These are phyloP conservation scores for Pteromalus puparum DNA, from an alignment of 1,140 invertebrate species.

Conservation along the genomic window DNA sequence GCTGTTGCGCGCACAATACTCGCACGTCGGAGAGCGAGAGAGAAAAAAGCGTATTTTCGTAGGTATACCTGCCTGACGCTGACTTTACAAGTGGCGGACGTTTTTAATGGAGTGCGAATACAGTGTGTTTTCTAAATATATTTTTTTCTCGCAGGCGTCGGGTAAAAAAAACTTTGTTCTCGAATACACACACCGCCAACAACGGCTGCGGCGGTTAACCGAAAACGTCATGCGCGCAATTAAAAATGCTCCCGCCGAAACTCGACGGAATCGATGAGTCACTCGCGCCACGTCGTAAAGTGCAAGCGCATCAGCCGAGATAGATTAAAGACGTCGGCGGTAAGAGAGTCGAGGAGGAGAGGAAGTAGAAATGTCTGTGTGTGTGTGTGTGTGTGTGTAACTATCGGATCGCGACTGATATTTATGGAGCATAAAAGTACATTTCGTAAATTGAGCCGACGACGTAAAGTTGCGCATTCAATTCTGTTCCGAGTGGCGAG, in stretches of 20 bases:
- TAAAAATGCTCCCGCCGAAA: not conserved
- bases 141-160: not conserved
- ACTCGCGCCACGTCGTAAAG: not conserved
- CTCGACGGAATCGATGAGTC: not conserved
- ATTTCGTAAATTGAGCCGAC: slow-evolving; percentile 3
- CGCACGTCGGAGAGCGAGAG: not conserved
- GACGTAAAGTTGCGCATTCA: not conserved
- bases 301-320: not conserved
- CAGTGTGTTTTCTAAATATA: not conserved
- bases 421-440: not conserved
- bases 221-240: not conserved
- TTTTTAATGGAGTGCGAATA: slow-evolving; percentile 1
- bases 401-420: not conserved
- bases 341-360: not conserved
- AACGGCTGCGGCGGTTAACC: not conserved
- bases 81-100: no score
- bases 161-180: not conserved
- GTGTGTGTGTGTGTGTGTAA: no score
- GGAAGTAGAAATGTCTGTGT: not conserved
- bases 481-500: not conserved
- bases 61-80: not conserved
- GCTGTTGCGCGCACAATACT: not conserved
- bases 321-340: not conserved
- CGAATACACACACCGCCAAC: not conserved
- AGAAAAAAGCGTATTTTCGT: not conserved